Evolutionary conservation across 2,888 invertebrate species (phyloP).

Genomic region (Epinotia nisella): DNA sequence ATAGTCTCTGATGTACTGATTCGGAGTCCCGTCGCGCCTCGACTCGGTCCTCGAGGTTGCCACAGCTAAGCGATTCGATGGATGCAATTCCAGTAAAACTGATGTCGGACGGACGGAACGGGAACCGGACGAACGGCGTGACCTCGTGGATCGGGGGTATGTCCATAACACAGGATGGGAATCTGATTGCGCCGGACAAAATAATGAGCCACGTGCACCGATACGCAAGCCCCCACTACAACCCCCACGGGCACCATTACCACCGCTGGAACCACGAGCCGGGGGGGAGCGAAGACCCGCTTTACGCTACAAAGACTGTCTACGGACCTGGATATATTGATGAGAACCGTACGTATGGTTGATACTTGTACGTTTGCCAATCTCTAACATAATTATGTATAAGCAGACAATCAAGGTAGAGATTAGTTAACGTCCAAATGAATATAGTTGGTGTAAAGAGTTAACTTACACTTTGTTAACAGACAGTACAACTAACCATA

Average conservation of each 20-base stretch:
- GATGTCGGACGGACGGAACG: conserved; percentile 80
- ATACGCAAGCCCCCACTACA: conserved; percentile 82
- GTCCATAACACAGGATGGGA: conserved; percentile 82
- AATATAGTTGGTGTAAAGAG: conserved; percentile 58
- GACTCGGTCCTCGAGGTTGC: conserved; percentile 72
- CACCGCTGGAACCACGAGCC: conserved; percentile 82
- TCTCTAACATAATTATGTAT: conserved; percentile 47
- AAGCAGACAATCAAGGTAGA: conserved; percentile 49
- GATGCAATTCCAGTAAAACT: conserved; percentile 84
- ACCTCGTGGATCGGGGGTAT: conserved; percentile 83
- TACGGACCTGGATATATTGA: conserved; percentile 83
- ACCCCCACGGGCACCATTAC: conserved; percentile 79
- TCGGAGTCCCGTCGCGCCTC: conserved; percentile 74
- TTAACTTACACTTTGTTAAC: conserved; percentile 62
- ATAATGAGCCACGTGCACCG: conserved; percentile 81
- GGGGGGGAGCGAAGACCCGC: conserved; percentile 80
- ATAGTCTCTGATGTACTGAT: conserved; percentile 66
- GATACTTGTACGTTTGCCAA: conserved; percentile 59
- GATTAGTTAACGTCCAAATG: conserved; percentile 64
- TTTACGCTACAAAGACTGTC: conserved; percentile 85
- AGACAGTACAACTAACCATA: conserved; percentile 78
- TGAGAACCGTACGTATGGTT: conserved; percentile 83
- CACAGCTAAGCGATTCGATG: conserved; percentile 81
- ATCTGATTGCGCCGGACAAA: conserved; percentile 82
- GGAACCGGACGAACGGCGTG: conserved; percentile 76